phyloP scores from a whole-genome alignment of 2,797 vertebrate genomes.

The Neomorphus geoffroyi region DNA sequence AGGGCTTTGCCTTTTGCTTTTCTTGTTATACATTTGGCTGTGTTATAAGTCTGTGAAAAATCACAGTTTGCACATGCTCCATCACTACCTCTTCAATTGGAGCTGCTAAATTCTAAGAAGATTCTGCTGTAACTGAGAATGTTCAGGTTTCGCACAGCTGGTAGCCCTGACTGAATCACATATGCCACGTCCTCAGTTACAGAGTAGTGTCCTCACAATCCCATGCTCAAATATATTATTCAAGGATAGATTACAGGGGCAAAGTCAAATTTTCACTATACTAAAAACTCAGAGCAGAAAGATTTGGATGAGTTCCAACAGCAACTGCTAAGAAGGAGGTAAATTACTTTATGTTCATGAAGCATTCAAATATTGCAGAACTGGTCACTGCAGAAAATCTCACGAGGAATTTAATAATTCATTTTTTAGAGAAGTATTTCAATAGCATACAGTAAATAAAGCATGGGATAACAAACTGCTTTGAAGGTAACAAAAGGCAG shows the following conservation, averaged over 20 bases:
- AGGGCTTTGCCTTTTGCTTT: slow-evolving; percentile 51
- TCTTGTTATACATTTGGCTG: slow-evolving; percentile 43
- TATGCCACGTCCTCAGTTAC: slow-evolving; percentile 45
- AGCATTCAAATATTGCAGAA: not conserved
- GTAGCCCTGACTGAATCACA: not conserved
- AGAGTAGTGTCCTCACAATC: slow-evolving; percentile 26
- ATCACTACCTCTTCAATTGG: slow-evolving; percentile 25
- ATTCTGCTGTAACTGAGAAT: slow-evolving; percentile 36
- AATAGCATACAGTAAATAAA: not conserved
- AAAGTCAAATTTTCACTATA: slow-evolving; percentile 34
- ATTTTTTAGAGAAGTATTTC: not conserved
- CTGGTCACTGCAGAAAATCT: slow-evolving; percentile 15
- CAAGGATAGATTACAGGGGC: slow-evolving; percentile 27
- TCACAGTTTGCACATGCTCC: slow-evolving; percentile 64
- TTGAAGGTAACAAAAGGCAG: not conserved
- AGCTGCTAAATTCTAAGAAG: slow-evolving; percentile 23
- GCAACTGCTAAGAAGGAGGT: slow-evolving; percentile 22
- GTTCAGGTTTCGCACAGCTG: slow-evolving; percentile 67
- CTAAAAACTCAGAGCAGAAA: not conserved
- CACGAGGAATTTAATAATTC: not conserved
- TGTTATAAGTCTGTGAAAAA: slow-evolving; percentile 57
- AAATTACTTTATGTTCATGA: slow-evolving; percentile 38
- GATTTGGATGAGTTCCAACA: slow-evolving; percentile 33
- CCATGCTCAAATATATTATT: not conserved
- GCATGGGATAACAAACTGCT: not conserved